phyloP scores from a whole-genome alignment of 2,797 vertebrate species.

The Hippoglossus hippoglossus region DNA sequence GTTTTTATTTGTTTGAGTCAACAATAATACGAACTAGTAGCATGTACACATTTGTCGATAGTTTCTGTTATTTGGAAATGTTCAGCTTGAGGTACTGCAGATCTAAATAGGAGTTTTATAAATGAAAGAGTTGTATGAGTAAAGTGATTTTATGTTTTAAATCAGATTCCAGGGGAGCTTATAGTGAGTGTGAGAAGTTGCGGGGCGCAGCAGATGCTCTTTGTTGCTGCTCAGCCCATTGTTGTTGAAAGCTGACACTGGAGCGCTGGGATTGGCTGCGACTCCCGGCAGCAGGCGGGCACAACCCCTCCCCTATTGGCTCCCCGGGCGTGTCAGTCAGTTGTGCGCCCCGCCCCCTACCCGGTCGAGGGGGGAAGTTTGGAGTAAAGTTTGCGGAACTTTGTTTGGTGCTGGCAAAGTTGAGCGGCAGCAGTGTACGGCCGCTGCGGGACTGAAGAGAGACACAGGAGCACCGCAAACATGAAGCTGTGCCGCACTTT shows the following conservation, averaged over 20 bases:
- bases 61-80: neutral
- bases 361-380: slow-evolving; percentile 84
- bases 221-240: slow-evolving; percentile 81
- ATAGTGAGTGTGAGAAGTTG: slow-evolving; percentile 64
- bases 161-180: slow-evolving; percentile 43
- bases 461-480: slow-evolving; percentile 70
- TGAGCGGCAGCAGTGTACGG: slow-evolving; percentile 62
- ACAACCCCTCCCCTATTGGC: slow-evolving; percentile 83
- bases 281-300: slow-evolving; percentile 72
- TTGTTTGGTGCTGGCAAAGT: slow-evolving; percentile 84
- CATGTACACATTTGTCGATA: too few species aligned
- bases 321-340: slow-evolving; percentile 47
- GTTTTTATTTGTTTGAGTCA: too few species aligned
- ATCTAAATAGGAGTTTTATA: neutral
- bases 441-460: slow-evolving; percentile 53
- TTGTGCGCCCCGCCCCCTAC: slow-evolving; percentile 33
- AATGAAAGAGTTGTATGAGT: neutral
- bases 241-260: slow-evolving; percentile 78
- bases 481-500: slow-evolving; percentile 94
- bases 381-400: slow-evolving; percentile 84
- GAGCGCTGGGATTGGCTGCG: slow-evolving; percentile 81
- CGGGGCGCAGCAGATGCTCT: slow-evolving; percentile 76
- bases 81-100: neutral
- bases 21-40: too few species aligned
- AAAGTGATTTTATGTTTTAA: slow-evolving; percentile 8